phyloP scores from a whole-genome alignment of 2,797 vertebrate genomes.

The Apodemus agrarius region DNA sequence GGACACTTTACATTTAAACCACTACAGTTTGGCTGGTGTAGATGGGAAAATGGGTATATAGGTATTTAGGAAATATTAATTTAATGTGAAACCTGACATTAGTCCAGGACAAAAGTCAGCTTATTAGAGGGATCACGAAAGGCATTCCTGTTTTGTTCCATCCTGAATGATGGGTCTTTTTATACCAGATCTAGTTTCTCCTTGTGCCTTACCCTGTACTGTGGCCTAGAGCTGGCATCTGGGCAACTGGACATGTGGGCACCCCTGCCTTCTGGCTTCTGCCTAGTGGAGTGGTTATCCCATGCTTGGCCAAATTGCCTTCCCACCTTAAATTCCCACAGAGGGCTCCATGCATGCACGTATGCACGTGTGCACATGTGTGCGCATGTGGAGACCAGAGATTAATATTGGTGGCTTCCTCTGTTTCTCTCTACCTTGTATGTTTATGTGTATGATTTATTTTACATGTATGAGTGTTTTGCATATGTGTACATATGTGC shows the following conservation, averaged over 20 bases:
- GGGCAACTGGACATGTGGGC: not conserved
- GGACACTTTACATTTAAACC: not conserved
- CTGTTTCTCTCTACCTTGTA: not conserved
- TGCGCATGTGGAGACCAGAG: not conserved
- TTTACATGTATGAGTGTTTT: not conserved
- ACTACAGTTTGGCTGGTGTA: not conserved
- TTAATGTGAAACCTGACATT: not conserved
- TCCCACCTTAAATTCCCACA: not conserved
- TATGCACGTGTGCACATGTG: not conserved
- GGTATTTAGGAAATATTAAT: not conserved
- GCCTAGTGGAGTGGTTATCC: not conserved
- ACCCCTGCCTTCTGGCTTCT: not conserved
- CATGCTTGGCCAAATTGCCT: not conserved
- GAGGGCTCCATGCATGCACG: not conserved
- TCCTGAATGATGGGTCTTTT: not conserved
- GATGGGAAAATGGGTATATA: not conserved
- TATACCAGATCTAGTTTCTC: not conserved
- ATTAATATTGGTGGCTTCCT: not conserved
- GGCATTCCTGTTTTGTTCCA: not conserved
- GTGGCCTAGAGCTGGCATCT: not conserved
- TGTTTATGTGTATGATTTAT: not conserved
- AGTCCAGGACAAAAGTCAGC: not conserved
- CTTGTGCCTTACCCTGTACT: not conserved
- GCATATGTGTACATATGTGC: not conserved
- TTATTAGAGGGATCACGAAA: not conserved